A percentile compares a stretch with the other conserved stretches of the same genome.
phyloP scores from a whole-genome alignment of 64 coral and sea anemone species.

The Montipora efflorescens region DNA sequence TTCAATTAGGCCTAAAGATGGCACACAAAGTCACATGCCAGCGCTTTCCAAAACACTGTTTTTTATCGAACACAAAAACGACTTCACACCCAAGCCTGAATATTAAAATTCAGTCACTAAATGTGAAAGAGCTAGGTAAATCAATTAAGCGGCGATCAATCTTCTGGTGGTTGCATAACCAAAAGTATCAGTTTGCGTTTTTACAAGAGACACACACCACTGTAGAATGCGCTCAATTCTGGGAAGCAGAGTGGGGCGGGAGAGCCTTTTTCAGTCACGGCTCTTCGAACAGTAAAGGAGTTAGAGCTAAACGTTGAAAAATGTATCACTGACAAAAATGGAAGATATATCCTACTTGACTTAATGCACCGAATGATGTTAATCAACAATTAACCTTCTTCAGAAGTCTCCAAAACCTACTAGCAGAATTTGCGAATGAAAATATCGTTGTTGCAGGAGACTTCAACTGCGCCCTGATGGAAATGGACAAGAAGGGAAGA shows the following conservation, averaged over 20 bases:
- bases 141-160: no score
- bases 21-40: no score
- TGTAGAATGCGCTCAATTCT: background rate
- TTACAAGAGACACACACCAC: background rate
- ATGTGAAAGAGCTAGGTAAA: no score
- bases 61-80: no score
- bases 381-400: no score
- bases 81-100: no score
- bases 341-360: background rate
- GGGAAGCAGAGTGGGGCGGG: background rate
- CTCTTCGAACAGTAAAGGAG: background rate
- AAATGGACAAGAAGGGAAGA: slow-evolving; percentile 19
- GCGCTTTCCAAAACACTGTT: no score
- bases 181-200: background rate
- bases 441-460: background rate
- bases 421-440: no score
- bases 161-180: background rate
- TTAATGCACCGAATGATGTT: background rate
- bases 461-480: background rate
- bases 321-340: background rate
- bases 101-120: no score
- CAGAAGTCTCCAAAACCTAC: no score
- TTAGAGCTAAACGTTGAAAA: background rate
- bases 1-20: no score
- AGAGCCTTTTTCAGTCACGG: background rate